phyloP scores from a whole-genome alignment of 92 coral and sea anemone species.

The Phymanthus crucifer region DNA sequence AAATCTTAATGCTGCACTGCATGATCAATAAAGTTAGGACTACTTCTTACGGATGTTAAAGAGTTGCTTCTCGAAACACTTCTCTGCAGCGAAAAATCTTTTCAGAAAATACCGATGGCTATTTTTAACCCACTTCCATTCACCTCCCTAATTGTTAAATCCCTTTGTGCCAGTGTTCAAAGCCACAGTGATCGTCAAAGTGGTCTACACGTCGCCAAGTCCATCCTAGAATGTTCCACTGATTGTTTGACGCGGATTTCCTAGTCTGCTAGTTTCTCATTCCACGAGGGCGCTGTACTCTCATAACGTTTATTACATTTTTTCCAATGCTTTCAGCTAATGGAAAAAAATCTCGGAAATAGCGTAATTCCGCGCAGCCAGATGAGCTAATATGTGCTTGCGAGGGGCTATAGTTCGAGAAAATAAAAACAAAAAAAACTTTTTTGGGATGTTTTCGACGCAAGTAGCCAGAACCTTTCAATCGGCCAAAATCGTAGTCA shows the following conservation, averaged over 20 bases:
- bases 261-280: background rate
- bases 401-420: too few species aligned
- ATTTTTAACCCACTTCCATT: background rate
- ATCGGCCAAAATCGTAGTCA: background rate
- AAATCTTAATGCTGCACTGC: too few species aligned
- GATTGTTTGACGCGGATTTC: background rate
- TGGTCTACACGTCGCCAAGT: background rate
- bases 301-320: background rate
- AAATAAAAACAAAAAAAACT: background rate
- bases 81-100: background rate
- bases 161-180: background rate
- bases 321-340: background rate
- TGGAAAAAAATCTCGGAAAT: background rate
- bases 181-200: background rate
- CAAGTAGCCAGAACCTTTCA: background rate
- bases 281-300: background rate
- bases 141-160: background rate
- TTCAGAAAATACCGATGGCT: background rate
- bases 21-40: too few species aligned
- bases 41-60: too few species aligned
- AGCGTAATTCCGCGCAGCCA: too few species aligned
- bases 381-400: too few species aligned
- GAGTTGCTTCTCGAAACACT: background rate
- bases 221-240: slow-evolving; percentile 1
- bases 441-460: background rate